Evolutionary conservation across 2,888 invertebrate genomes (phyloP).

Genomic region (Yponomeuta malinellus): DNA sequence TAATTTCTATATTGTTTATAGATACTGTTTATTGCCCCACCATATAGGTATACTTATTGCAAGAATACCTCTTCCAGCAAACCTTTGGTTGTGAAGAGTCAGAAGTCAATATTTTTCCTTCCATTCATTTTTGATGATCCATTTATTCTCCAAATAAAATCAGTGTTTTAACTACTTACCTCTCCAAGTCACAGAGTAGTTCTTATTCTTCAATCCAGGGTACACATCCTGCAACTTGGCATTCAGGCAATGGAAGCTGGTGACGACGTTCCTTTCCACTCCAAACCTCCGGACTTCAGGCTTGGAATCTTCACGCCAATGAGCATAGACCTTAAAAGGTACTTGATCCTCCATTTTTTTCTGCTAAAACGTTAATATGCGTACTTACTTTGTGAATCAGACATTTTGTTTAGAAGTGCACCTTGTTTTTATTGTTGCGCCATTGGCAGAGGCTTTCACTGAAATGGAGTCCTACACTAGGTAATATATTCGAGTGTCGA

Average conservation of each 20-base stretch:
- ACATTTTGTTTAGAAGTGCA: conserved; percentile 8
- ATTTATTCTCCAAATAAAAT: too few species aligned
- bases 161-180: conserved; percentile 54
- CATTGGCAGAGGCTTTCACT: not conserved
- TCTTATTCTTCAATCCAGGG: conserved; percentile 64
- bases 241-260: conserved; percentile 69
- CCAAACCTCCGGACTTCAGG: conserved; percentile 79
- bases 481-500: too few species aligned
- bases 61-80: too few species aligned
- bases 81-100: too few species aligned
- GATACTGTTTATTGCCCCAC: too few species aligned
- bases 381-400: not conserved
- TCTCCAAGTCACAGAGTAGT: conserved; percentile 77
- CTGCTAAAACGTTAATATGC: not conserved
- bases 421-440: not conserved
- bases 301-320: conserved; percentile 44
- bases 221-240: conserved; percentile 76
- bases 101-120: too few species aligned
- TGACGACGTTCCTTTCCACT: conserved; percentile 69
- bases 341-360: conserved; percentile 56
- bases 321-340: conserved; percentile 67
- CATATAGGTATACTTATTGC: too few species aligned
- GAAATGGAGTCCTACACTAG: too few species aligned
- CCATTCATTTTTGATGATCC: too few species aligned
- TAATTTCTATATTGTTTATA: too few species aligned